These are phyloP conservation scores for Cyphomyrus discorhynchus DNA, from an alignment of 2,113 vertebrate genomes.

Conservation along the genomic window DNA sequence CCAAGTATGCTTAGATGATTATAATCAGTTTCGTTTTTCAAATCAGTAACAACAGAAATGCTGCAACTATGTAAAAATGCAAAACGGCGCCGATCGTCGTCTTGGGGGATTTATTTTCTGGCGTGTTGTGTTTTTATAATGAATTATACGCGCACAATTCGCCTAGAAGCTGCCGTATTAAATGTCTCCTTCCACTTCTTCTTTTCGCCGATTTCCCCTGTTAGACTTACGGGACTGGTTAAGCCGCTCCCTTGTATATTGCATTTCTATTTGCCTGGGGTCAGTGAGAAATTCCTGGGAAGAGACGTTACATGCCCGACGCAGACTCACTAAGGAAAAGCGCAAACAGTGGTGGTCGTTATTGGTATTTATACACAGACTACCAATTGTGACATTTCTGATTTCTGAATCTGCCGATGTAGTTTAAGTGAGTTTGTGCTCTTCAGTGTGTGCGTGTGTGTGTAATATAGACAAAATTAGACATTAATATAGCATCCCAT, in stretches of 20 bases:
- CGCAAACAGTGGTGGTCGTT: neutral
- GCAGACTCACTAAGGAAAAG: neutral
- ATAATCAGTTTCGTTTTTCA: neutral
- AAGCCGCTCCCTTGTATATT: neutral
- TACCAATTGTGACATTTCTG: neutral
- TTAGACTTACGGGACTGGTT: constrained; percentile 8
- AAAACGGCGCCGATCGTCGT: neutral
- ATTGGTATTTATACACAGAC: neutral
- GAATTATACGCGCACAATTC: neutral
- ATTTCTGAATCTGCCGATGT: neutral
- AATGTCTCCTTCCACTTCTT: neutral
- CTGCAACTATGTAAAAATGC: neutral
- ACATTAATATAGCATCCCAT: neutral
- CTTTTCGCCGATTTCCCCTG: neutral
- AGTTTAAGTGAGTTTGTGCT: neutral
- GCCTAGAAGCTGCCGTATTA: neutral
- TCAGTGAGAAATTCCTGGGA: neutral
- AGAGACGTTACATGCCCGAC: constrained; percentile 6
- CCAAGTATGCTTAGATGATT: neutral
- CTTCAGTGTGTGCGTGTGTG: neutral
- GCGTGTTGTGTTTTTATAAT: neutral
- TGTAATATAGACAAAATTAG: neutral
- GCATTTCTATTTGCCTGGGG: neutral
- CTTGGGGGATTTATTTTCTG: neutral
- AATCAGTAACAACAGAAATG: neutral